These are phyloP conservation scores for Nudaria mundana DNA, from an alignment of 2,888 invertebrate species.

Conservation along the genomic window DNA sequence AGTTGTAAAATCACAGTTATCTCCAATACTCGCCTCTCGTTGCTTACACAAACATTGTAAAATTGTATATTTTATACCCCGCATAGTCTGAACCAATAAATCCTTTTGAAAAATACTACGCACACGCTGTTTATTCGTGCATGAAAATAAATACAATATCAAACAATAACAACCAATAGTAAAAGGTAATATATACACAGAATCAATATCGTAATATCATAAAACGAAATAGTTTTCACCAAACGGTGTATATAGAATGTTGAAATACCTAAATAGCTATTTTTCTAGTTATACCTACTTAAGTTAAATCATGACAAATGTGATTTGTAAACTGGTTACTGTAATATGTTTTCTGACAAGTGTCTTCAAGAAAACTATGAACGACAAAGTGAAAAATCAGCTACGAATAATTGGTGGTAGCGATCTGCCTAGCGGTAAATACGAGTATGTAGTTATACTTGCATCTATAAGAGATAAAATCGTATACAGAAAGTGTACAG, in stretches of 20 bases:
- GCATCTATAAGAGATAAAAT: neutral
- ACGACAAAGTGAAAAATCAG: neutral
- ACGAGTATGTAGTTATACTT: slow-evolving; percentile 1
- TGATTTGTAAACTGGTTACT: neutral
- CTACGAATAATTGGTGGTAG: neutral
- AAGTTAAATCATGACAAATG: neutral
- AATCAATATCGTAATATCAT: neutral
- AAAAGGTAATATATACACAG: neutral
- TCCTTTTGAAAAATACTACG: too few relatives aligned
- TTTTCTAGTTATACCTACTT: neutral
- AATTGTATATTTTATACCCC: too few relatives aligned
- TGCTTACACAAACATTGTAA: too few relatives aligned
- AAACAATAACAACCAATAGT: neutral
- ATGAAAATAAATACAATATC: neutral
- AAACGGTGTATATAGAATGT: neutral
- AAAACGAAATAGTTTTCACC: neutral
- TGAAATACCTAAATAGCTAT: neutral
- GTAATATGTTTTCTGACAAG: neutral
- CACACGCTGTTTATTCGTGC: too few relatives aligned
- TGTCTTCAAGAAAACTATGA: neutral
- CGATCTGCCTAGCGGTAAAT: neutral
- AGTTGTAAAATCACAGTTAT: too few relatives aligned
- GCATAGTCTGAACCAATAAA: too few relatives aligned
- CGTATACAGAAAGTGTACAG: slow-evolving; percentile 2
- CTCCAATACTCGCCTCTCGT: too few relatives aligned